Evolutionary conservation across 2,113 vertebrate genomes (phyloP).

Genomic region (Chloropsis hardwickii): DNA sequence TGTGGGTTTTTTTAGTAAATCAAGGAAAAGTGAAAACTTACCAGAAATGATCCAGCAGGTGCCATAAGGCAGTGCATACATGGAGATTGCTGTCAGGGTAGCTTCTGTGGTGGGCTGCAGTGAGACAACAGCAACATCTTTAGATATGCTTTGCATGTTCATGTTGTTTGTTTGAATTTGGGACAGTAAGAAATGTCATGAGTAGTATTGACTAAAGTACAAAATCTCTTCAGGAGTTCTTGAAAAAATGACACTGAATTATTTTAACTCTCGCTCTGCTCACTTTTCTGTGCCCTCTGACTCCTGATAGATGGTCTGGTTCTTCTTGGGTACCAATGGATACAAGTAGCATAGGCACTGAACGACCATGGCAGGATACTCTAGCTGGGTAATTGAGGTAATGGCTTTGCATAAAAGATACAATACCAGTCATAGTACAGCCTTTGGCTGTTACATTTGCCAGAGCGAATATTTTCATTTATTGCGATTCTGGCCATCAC

Average conservation of each 20-base stretch:
- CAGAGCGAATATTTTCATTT: neutral
- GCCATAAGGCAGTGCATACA: neutral
- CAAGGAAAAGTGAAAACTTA: neutral
- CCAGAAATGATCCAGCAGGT: neutral
- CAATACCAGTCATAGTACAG: neutral
- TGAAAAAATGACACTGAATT: neutral
- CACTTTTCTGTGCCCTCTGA: neutral
- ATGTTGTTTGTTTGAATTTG: neutral
- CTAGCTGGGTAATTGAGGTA: neutral
- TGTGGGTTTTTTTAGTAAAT: neutral
- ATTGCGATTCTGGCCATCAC: neutral
- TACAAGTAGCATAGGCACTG: neutral
- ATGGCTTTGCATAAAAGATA: neutral
- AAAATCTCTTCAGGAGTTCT: neutral
- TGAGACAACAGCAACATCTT: neutral
- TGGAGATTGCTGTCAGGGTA: neutral
- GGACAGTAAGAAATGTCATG: neutral
- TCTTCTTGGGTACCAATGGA: neutral
- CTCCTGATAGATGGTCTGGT: neutral
- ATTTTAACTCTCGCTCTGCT: neutral
- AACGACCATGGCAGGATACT: accelerated
- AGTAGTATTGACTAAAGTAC: neutral
- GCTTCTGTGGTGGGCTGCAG: neutral
- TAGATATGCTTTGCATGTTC: neutral
- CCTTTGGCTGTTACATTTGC: neutral